These are phyloP conservation scores for Tinamus guttatus DNA, from an alignment of 2,113 vertebrate species.

Conservation along the genomic window DNA sequence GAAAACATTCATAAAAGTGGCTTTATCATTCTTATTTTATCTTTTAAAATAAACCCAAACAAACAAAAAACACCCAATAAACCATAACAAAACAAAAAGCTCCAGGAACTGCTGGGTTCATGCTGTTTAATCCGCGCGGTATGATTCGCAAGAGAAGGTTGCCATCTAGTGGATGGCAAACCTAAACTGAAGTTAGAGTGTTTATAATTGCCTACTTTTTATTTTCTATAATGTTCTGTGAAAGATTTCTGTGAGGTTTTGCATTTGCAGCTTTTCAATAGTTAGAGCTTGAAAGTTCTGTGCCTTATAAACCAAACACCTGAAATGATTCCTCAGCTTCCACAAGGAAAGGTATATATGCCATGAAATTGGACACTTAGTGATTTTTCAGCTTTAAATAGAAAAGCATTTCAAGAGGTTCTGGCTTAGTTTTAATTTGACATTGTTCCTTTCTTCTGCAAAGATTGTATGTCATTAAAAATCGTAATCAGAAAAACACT, in stretches of 20 bases:
- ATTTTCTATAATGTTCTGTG: background rate
- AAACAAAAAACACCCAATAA: background rate
- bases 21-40: background rate
- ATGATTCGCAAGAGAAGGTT: background rate
- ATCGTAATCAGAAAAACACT: background rate
- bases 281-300: background rate
- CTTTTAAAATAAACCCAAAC: background rate
- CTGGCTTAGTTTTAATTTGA: background rate
- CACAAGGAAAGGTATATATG: background rate
- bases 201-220: background rate
- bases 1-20: background rate
- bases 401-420: background rate
- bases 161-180: slow-evolving; percentile 42
- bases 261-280: background rate
- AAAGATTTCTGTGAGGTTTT: background rate
- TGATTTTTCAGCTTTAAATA: background rate
- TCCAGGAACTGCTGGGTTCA: background rate
- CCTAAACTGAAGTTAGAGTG: background rate
- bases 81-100: background rate
- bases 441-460: background rate
- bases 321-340: background rate
- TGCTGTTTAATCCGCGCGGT: accelerated
- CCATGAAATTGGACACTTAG: background rate
- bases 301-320: background rate
- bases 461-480: background rate